Evolutionary conservation across 2,797 vertebrate species (phyloP), one percentile per base, ranked within the genome.

Genomic region (Coregonus suidteri): DNA sequence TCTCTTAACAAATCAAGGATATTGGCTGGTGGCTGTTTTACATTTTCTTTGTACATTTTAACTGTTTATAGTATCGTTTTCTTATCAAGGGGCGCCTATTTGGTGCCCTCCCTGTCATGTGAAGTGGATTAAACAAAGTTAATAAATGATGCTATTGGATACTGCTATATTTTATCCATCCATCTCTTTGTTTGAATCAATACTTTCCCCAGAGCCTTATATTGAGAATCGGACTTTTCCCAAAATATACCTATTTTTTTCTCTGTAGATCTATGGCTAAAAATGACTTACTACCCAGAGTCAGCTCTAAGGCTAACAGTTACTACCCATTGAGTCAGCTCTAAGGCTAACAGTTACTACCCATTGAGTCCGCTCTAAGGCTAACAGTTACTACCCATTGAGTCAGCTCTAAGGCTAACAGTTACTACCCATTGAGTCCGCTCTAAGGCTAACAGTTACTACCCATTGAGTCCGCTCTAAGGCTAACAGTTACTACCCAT

Each of bases 181-280:
- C 5, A 14, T 31, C 20, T 66, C 30, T 67, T 34, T 13, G 9
- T 47, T 47, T 47, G 41, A 47, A 13, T 6, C 14, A 62, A 62
- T 62, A 47, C 41, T 47, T 47, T 47, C 3, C 41, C 41, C 41
- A 47, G 41, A 47, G 41, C 41, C 41, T 62, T 62, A 25, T 62
- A 62, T 20, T 62, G 56, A 62, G 56, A 62, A 20, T 62, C 1
- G 0, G 56, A 62, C 56, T 62, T 87, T 47, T 69, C 53, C 54
- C 76, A 20, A 13, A 47, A 47, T 47, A 47, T 47, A 3, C 31
- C 31, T 47, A 0, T 11, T 47, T 47, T 3, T 25, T 47, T 0
- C 37, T 82, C 81, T 75, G 73, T 11, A 11, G 2, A 9, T 47
- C 41, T 11, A 47, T 11, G 0, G 9, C 41, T 47, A 47, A 11